phyloP scores from a whole-genome alignment of 2,888 invertebrate genomes.

The Metalampra italica region DNA sequence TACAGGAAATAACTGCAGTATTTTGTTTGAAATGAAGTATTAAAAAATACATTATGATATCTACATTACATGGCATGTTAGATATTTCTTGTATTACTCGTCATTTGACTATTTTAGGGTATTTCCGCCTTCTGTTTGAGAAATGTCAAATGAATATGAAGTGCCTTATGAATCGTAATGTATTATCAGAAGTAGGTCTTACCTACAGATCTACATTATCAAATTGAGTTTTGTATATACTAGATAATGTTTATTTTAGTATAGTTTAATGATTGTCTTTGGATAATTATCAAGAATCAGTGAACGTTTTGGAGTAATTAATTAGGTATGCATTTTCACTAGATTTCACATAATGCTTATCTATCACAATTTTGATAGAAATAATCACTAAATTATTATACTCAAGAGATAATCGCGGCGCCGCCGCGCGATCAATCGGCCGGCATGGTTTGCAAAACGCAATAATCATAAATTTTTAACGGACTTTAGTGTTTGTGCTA shows the following conservation, averaged over 20 bases:
- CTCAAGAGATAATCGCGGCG: not conserved
- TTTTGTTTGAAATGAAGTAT: slow-evolving; percentile 21
- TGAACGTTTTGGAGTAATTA: not conserved
- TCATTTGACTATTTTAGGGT: not conserved
- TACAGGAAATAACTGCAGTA: slow-evolving; percentile 12
- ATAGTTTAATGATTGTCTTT: not conserved
- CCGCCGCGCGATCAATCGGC: not conserved
- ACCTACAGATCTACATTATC: not conserved
- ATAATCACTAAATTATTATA: not conserved
- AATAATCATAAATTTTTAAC: not conserved
- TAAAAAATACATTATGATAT: slow-evolving; percentile 16
- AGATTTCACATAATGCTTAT: not conserved
- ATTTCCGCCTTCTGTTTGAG: slow-evolving; percentile 3
- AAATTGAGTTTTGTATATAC: not conserved
- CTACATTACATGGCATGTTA: slow-evolving; percentile 31
- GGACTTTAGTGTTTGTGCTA: not conserved
- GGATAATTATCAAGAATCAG: not conserved
- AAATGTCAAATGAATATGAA: slow-evolving; percentile 21
- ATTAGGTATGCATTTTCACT: not conserved
- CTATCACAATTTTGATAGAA: not conserved
- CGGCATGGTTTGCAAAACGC: not conserved
- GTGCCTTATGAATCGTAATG: slow-evolving; percentile 28
- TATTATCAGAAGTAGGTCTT: slow-evolving; percentile 5
- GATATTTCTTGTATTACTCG: slow-evolving; percentile 12
- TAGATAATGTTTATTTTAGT: not conserved